Percentiles rank a stretch among this genome's conserved stretches.
phyloP scores from a whole-genome alignment of 2,113 vertebrate genomes.

The Choloepus hoffmanni region DNA sequence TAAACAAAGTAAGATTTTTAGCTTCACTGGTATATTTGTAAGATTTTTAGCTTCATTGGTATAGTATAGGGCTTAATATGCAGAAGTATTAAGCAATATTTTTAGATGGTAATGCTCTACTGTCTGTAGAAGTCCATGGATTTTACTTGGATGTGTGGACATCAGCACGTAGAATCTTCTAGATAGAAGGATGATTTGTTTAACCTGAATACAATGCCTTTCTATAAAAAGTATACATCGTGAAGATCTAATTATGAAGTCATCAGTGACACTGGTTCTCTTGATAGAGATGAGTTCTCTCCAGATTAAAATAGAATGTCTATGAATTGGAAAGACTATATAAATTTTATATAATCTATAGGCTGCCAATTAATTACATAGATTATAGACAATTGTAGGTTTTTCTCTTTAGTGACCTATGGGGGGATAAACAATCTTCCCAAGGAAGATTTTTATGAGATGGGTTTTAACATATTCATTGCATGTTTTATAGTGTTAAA shows the following conservation, averaged over 20 bases:
- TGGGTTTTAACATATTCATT: neutral
- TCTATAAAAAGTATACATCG: neutral
- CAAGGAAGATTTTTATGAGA: neutral
- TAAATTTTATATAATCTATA: too few species aligned
- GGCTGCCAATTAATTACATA: too few species aligned
- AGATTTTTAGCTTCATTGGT: neutral
- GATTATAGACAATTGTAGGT: too few species aligned
- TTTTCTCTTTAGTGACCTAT: neutral
- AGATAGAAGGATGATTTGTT: neutral
- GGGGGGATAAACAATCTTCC: neutral
- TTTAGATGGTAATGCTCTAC: neutral
- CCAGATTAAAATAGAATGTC: neutral
- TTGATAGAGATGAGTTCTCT: neutral
- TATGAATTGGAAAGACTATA: too few species aligned
- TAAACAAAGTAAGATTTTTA: neutral
- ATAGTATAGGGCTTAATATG: neutral
- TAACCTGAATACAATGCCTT: neutral
- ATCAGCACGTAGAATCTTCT: neutral
- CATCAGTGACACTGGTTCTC: neutral
- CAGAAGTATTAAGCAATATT: neutral
- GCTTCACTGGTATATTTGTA: neutral
- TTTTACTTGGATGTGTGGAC: neutral
- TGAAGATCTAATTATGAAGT: neutral
- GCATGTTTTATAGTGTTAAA: neutral
- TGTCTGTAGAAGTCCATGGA: neutral